These are phyloP conservation scores for Candoia aspera DNA, from an alignment of 2,113 vertebrate genomes.

Conservation along the genomic window DNA sequence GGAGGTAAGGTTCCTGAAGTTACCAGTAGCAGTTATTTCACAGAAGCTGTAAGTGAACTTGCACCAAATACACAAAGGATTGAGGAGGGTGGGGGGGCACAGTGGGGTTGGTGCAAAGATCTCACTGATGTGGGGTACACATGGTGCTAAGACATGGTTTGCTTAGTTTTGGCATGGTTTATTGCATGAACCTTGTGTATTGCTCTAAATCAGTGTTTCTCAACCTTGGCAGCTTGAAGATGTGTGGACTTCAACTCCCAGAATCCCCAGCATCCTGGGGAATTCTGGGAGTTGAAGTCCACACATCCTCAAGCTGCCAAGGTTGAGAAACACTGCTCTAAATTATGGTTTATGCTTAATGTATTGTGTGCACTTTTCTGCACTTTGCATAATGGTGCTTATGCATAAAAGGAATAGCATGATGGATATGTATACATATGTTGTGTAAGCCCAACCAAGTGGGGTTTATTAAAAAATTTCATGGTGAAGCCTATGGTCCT, in stretches of 20 bases:
- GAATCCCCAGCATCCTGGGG: not conserved
- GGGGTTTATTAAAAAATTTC: not conserved
- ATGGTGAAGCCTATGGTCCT: not conserved
- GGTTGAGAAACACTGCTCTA: not conserved
- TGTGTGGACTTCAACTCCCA: not conserved
- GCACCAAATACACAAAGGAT: no score
- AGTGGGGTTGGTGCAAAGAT: no score
- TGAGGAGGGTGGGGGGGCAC: no score
- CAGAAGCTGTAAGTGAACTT: no score
- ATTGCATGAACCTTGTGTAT: not conserved
- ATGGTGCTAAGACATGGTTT: no score
- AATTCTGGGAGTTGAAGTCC: not conserved
- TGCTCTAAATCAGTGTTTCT: not conserved
- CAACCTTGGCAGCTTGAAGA: not conserved
- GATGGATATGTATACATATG: not conserved
- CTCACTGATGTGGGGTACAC: no score
- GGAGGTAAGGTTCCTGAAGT: not conserved
- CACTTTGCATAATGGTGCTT: not conserved
- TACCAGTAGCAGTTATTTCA: not conserved
- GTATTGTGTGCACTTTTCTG: not conserved
- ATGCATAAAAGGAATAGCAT: not conserved
- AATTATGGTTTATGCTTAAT: not conserved
- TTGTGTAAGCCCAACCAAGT: not conserved
- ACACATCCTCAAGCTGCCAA: not conserved
- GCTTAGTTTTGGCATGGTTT: no score